Evolutionary conservation across 1,140 invertebrate species (phyloP), one percentile per base, ranked within the genome.

Genomic region (Cryptotermes secundus): DNA sequence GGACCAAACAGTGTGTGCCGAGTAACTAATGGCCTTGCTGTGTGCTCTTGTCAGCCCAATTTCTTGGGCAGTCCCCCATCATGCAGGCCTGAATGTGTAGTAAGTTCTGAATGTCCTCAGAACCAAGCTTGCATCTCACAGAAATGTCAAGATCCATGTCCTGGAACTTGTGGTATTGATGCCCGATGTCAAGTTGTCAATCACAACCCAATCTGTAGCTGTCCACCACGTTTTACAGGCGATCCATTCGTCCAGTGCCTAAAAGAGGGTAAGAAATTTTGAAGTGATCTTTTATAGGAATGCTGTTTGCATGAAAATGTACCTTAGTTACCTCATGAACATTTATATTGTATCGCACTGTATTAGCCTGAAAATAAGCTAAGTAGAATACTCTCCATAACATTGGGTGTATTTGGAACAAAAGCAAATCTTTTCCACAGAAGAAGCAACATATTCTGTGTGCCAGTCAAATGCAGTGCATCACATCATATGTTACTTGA

Each of bases 171-270:
- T 88, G 96, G 96, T 9, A 90, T 94, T 24, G 94, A 95, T 87
- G 95, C 96, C 45, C 90, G 93, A 53, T 97, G 96, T 85, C 93
- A 94, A 87, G 95, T 96, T 1, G 92, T 94, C 83, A 95, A 96
- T 87, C 96, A 97, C 87, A 96, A 96, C 88, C 95, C 96, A 0
- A 95, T 96, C 81, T 97, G 96, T 86, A 95, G 94, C 83, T 97
- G 96, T 88, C 93, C 95, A 83, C 91, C 92, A 53, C 92, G 93
- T 31, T 93, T 92, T 83, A 91, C 93, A 3, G 96, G 96, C n/a
- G 95, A 97, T 93, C 96, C 96, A 36, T 96, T 96, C 87, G 92
- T 94, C 7, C 91, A 93, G 87, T 97, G 96, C 87, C 89, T 90
- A 34, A 92, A 92, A 87, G 93, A 93, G 91, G 91, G 95, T 95